phyloP scores from a whole-genome alignment of 2,113 vertebrate genomes.

The Dromas ardeola region DNA sequence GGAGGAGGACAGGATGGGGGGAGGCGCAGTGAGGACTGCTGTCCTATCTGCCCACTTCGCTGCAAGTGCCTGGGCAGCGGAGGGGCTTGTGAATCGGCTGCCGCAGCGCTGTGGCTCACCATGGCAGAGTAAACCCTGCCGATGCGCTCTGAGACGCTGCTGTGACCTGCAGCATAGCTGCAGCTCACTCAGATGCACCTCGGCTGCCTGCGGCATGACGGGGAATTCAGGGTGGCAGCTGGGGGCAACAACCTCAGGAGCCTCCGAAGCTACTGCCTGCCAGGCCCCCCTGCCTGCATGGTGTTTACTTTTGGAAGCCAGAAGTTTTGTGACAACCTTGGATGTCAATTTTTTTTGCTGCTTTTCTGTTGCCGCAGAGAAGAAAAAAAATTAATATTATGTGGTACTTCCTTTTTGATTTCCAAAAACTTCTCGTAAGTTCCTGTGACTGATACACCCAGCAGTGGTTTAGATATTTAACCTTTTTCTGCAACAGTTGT shows the following conservation, averaged over 20 bases:
- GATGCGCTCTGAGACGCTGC: rapidly evolving
- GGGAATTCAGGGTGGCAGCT: rapidly evolving
- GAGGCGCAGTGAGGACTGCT: not conserved
- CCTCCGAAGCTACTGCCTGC: not conserved
- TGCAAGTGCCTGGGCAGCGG: not conserved
- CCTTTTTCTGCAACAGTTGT: not conserved
- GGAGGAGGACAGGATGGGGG: not conserved
- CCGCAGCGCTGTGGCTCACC: rapidly evolving
- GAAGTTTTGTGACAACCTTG: not conserved
- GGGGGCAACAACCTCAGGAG: not conserved
- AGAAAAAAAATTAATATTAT: not conserved
- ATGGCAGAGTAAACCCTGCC: not conserved
- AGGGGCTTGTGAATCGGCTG: not conserved
- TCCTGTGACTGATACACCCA: not conserved
- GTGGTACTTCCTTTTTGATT: not conserved
- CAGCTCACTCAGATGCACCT: not conserved
- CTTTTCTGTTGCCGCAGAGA: not conserved
- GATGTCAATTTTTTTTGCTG: not conserved
- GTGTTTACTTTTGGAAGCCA: not conserved
- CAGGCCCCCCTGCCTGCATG: not conserved
- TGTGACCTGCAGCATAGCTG: not conserved
- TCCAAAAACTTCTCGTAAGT: not conserved
- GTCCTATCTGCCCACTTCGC: not conserved
- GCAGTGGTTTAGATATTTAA: not conserved
- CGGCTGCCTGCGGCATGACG: not conserved